These are phyloP conservation scores for Drosophila suboccidentalis DNA, from an alignment of 2,888 invertebrate genomes.

Conservation along the genomic window DNA sequence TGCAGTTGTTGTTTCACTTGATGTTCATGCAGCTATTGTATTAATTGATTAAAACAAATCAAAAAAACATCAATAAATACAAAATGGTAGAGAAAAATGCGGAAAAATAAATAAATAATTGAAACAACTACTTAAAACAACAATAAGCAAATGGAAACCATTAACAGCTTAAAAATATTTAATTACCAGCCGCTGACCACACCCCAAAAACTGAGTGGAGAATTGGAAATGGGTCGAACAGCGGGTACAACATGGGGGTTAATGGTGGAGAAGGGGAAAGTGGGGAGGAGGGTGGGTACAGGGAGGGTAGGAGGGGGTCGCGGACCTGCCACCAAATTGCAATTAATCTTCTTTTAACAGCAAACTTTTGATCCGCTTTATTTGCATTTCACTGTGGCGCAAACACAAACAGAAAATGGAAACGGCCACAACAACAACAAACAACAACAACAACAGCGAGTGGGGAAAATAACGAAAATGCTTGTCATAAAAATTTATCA, in stretches of 20 bases:
- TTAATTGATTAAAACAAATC: conserved; percentile 45
- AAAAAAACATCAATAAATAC: neutral
- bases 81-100: neutral
- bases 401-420: conserved; percentile 62
- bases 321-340: conserved; percentile 78
- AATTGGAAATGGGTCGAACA: conserved; percentile 19
- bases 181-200: conserved; percentile 62
- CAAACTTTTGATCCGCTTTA: conserved; percentile 80
- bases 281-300: neutral
- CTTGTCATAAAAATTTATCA: conserved; percentile 82
- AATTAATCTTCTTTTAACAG: conserved; percentile 81
- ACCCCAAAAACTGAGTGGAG: conserved; percentile 14
- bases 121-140: conserved; percentile 69
- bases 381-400: conserved; percentile 79
- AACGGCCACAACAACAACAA: conserved; percentile 20
- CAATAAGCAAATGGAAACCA: conserved; percentile 76
- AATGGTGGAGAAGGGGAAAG: no score
- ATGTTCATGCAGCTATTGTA: conserved; percentile 18
- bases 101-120: conserved; percentile 57
- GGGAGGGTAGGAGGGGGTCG: conserved; percentile 20
- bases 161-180: conserved; percentile 81
- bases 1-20: conserved; percentile 12
- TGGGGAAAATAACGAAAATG: conserved; percentile 72
- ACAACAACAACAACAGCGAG: conserved; percentile 23
- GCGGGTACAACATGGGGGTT: neutral